Evolutionary conservation across 2,888 invertebrate species (phyloP).

Genomic region (Sclerodermus sp.): DNA sequence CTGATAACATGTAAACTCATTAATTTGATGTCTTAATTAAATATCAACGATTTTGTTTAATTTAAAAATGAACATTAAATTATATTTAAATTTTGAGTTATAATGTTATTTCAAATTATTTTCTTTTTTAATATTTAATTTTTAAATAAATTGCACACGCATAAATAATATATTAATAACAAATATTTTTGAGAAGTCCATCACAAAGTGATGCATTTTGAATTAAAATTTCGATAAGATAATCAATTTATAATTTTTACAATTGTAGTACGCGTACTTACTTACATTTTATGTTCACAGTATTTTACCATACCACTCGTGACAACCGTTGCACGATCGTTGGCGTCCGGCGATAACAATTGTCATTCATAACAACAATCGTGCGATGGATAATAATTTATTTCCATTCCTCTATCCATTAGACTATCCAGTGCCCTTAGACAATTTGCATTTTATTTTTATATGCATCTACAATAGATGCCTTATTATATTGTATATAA

Average conservation of each 20-base stretch:
- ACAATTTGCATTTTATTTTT: conserved; percentile 27
- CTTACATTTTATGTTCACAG: conserved; percentile 3
- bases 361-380: conserved; percentile 8
- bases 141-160: too few relatives aligned
- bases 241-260: conserved; percentile 8
- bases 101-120: conserved; percentile 6
- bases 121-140: neutral
- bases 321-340: neutral
- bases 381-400: conserved; percentile 14
- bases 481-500: conserved; percentile 6
- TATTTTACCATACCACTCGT: neutral
- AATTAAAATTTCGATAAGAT: neutral
- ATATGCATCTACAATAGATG: conserved; percentile 11
- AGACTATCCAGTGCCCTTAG: conserved; percentile 5
- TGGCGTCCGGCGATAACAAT: neutral
- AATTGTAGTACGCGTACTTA: conserved; percentile 7
- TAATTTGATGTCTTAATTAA: neutral
- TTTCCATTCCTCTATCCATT: conserved; percentile 19
- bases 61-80: neutral
- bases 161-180: too few relatives aligned
- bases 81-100: neutral
- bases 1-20: too few relatives aligned
- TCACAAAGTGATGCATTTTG: neutral
- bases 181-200: neutral
- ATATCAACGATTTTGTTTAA: neutral